phyloP scores from a whole-genome alignment of 2,113 vertebrate genomes.

The Chrysemys picta region DNA sequence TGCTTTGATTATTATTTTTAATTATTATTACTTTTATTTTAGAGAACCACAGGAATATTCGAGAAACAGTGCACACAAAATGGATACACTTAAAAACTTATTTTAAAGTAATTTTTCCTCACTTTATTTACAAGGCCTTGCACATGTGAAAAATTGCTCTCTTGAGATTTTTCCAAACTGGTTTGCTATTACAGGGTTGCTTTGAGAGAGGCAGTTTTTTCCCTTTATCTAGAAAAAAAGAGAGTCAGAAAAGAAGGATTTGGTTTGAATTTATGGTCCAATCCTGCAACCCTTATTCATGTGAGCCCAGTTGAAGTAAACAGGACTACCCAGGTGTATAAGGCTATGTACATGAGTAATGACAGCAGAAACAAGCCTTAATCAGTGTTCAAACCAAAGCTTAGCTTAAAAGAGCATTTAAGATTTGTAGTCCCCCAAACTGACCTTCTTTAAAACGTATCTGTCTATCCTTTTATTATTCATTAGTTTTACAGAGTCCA shows the following conservation, averaged over 20 bases:
- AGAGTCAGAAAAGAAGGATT: not conserved
- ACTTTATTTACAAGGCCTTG: not conserved
- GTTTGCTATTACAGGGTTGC: not conserved
- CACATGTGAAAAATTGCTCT: not conserved
- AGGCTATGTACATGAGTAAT: not conserved
- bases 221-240: not conserved
- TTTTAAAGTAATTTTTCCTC: not conserved
- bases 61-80: not conserved
- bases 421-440: not conserved
- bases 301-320: not conserved
- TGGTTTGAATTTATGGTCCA: not conserved
- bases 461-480: not conserved
- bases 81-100: not conserved
- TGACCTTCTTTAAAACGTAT: not conserved
- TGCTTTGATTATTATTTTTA: not conserved
- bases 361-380: not conserved
- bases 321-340: not conserved
- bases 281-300: not conserved
- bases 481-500: not conserved
- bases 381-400: not conserved
- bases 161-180: not conserved
- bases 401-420: conserved; percentile 2
- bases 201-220: not conserved
- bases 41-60: not conserved
- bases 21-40: not conserved